Evolutionary conservation across 2,888 invertebrate genomes (phyloP), one percentile per base, ranked within the genome.

Genomic region (Imbricaverruca yamaguchii): DNA sequence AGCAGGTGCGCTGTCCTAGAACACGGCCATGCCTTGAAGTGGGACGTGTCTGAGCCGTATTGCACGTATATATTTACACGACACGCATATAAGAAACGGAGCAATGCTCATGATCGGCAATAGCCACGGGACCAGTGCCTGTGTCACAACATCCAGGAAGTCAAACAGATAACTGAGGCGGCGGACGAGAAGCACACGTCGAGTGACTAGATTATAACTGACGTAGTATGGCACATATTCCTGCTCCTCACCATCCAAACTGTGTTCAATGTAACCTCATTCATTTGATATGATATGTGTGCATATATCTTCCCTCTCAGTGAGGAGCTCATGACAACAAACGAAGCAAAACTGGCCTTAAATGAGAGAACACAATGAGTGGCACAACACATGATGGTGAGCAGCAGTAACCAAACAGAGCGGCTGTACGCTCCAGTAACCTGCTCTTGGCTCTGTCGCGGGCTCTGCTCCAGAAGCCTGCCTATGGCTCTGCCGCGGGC

Each of bases 1-100:
- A 39, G 39, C 39, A 39, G 39, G 39, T 39, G 39, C 4, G 39
- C 39, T 39, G 39, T 39, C 39, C 4, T 1, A 39, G 39, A 39
- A 39, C 39, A 39, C 39, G 4, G 4, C 39, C 39, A 1, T 39
- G 39, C 4, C 39, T 4, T 39, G 39, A 39, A 39, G 39, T 39
- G 39, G 39, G 39, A 39, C 39, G 4, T 39, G 4, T 39, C 59
- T 15, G 23, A 4, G n/a, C 53, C 53, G 21, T 74, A 74, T 74
- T 74, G 74, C 74, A 74, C 74, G 74, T 74, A 74, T 74, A 74
- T 74, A 74, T 74, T 18, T 74, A 74, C 74, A 74, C 53, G 53
- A 74, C 74, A 74, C 74, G 74, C 74, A 74, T 74, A 74, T 74
- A 74, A 39, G 74, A 74, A 74, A 74, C 55, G 74, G 53, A 55